Evolutionary conservation across 2,888 invertebrate genomes (phyloP).

Genomic region (Callimorpha dominula): DNA sequence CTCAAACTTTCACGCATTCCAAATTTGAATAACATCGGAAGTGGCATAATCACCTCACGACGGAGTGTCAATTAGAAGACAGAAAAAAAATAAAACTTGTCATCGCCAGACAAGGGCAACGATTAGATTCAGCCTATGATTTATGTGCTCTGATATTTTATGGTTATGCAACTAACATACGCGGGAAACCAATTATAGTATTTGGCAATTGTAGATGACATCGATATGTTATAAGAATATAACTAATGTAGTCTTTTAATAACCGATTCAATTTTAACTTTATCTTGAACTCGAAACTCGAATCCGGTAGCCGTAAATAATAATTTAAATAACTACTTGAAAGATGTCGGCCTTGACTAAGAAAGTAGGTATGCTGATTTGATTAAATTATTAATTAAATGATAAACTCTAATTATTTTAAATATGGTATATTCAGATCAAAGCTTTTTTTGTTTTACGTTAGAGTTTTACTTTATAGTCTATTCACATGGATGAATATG

Average conservation of each 20-base stretch:
- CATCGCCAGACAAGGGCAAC: conserved; percentile 25
- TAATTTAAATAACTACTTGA: conserved; percentile 3
- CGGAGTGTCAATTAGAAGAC: conserved; percentile 57
- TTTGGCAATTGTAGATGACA: conserved; percentile 18
- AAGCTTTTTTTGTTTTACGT: neutral
- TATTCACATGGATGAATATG: neutral
- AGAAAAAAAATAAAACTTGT: conserved; percentile 35
- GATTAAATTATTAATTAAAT: neutral
- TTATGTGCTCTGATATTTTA: conserved; percentile 28
- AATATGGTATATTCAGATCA: neutral
- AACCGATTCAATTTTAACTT: conserved; percentile 4
- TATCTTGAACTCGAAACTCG: neutral
- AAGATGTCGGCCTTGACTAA: neutral
- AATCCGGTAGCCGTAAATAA: conserved; percentile 12
- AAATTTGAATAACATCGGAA: conserved; percentile 19
- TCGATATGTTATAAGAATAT: conserved; percentile 17
- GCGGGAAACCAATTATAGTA: conserved; percentile 13
- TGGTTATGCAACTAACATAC: conserved; percentile 16
- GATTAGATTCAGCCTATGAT: conserved; percentile 47
- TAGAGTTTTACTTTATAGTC: neutral
- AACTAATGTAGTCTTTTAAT: conserved; percentile 3
- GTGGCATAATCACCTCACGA: conserved; percentile 45
- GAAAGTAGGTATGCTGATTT: neutral
- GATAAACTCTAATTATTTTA: neutral
- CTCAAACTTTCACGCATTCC: conserved; percentile 20